A percentile compares a stretch with the other conserved stretches of the same genome.
These are phyloP conservation scores for Daktulosphaira vitifoliae DNA, from an alignment of 1,140 invertebrate genomes.

Conservation along the genomic window DNA sequence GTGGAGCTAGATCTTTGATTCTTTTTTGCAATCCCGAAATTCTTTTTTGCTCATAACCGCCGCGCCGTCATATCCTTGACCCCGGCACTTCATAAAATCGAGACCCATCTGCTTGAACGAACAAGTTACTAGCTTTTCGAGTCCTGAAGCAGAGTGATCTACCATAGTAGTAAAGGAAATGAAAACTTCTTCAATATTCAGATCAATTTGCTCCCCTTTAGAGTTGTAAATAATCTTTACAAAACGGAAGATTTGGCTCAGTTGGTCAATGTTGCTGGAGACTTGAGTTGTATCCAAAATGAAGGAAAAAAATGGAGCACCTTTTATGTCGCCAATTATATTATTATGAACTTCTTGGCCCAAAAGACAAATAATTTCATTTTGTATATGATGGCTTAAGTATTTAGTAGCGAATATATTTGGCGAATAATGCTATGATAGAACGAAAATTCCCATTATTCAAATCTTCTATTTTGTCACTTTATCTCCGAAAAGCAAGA, in stretches of 20 bases:
- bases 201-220: background rate
- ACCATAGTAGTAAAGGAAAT: background rate
- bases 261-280: background rate
- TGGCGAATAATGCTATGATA: background rate
- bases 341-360: background rate
- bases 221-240: background rate
- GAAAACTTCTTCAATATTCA: constrained; percentile 1
- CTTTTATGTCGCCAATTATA: background rate
- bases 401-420: background rate
- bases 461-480: background rate
- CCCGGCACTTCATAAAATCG: background rate
- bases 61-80: constrained; percentile 21
- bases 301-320: background rate
- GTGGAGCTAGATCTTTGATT: constrained; percentile 36
- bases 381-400: background rate
- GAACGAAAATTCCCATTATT: background rate
- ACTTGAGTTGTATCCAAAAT: constrained; percentile 1
- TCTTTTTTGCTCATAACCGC: constrained; percentile 34
- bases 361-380: background rate
- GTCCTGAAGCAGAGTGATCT: background rate
- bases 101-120: background rate
- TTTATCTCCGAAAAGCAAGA: background rate
- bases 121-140: background rate
- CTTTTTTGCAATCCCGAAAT: constrained; percentile 36
- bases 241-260: background rate